Conservation (phyloP, 1,140 invertebrate species). For the Meteorus sp. region DNA sequence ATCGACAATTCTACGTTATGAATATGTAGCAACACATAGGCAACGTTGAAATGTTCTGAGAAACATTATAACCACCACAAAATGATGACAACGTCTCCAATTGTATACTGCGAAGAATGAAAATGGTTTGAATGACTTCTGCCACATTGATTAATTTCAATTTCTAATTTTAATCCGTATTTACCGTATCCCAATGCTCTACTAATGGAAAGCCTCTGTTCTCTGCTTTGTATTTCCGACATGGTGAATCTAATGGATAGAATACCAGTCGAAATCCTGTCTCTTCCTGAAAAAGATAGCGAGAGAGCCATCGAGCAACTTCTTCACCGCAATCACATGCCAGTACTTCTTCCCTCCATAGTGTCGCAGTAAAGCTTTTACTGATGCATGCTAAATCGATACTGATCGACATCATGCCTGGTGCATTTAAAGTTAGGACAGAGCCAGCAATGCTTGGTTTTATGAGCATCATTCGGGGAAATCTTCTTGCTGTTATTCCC, state of each 20-base stretch:
- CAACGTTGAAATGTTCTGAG: too few relatives aligned
- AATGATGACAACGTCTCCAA: too few relatives aligned
- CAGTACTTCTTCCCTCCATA: conserved; percentile 58
- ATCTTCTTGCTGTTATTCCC: conserved; percentile 59
- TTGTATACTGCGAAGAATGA: too few relatives aligned
- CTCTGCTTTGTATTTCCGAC: conserved; percentile 37
- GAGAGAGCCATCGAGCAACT: conserved; percentile 64
- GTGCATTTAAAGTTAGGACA: conserved; percentile 17
- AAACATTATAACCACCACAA: too few relatives aligned
- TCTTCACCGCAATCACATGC: conserved; percentile 67
- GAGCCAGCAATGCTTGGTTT: conserved; percentile 20
- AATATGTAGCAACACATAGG: too few relatives aligned
- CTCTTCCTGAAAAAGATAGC: conserved; percentile 62
- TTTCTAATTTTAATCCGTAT: conserved; percentile 15
- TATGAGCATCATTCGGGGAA: conserved; percentile 60
- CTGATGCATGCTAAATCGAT: conserved; percentile 59
- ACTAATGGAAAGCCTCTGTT: conserved; percentile 40
- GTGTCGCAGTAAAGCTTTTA: conserved; percentile 49
- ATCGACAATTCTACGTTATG: too few relatives aligned
- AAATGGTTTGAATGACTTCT: background rate
- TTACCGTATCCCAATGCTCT: conserved; percentile 41
- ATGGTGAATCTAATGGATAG: conserved; percentile 59
- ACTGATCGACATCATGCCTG: conserved; percentile 55
- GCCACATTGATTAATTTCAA: too few relatives aligned
- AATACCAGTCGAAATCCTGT: conserved; percentile 62